These are phyloP conservation scores for Litoditis marina DNA, from an alignment of 2,888 invertebrate species.

Conservation along the genomic window DNA sequence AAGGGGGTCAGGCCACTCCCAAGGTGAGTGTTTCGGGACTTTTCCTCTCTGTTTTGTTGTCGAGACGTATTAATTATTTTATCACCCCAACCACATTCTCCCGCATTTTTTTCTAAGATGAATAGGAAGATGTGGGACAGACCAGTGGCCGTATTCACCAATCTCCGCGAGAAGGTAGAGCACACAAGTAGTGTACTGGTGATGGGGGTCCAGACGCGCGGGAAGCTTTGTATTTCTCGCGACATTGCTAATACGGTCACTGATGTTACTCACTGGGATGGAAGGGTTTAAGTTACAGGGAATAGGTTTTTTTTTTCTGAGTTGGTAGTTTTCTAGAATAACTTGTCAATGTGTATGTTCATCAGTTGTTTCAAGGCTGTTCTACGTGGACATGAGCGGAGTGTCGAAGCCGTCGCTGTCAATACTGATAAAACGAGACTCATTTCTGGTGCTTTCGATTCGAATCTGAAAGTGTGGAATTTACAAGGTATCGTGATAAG, in stretches of 20 bases:
- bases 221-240: no score
- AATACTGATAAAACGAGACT: constrained; percentile 69
- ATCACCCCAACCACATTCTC: not conserved
- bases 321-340: not conserved
- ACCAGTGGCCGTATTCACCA: no score
- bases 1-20: not conserved
- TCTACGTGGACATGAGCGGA: constrained; percentile 86
- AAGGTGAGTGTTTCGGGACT: not conserved
- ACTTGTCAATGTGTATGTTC: not conserved
- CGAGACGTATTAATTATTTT: not conserved
- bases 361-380: constrained; percentile 23
- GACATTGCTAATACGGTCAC: no score
- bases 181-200: no score
- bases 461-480: constrained; percentile 65
- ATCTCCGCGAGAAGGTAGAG: no score
- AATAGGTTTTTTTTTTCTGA: not conserved
- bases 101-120: not conserved
- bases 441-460: constrained; percentile 65
- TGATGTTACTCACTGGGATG: constrained; percentile 22
- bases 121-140: no score
- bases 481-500: constrained; percentile 32
- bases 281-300: not conserved
- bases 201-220: no score
- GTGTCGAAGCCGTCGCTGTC: constrained; percentile 81
- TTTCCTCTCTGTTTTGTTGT: not conserved